Evolutionary conservation across 2,888 invertebrate species (phyloP).

Genomic region (Adineta ricciae): DNA sequence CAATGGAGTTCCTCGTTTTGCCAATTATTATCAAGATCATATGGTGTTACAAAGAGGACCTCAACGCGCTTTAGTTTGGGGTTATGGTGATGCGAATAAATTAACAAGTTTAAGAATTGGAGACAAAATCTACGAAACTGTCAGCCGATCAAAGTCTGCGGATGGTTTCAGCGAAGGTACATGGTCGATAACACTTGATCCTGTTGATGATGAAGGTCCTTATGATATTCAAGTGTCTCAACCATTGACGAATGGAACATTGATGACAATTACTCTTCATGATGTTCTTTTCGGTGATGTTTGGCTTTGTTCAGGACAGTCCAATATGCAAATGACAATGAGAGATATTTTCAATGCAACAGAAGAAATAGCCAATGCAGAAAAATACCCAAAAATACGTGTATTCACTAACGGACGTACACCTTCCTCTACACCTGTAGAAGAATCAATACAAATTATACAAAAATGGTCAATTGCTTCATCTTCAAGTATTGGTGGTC

Average conservation of each 20-base stretch:
- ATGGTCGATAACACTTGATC: background rate
- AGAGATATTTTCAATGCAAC: background rate
- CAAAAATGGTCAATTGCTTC: background rate
- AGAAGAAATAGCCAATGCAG: background rate
- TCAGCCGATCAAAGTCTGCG: background rate
- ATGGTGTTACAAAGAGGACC: background rate
- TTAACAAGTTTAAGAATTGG: background rate
- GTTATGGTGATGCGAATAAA: background rate
- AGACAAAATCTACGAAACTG: background rate
- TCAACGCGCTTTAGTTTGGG: background rate
- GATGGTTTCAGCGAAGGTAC: background rate
- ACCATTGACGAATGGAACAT: background rate
- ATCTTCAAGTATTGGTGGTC: conserved; percentile 30
- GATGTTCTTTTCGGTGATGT: conserved; percentile 29
- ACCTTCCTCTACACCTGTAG: background rate
- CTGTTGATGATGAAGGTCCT: background rate
- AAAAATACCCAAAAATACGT: background rate
- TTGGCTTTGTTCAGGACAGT: conserved; percentile 28
- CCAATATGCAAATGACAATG: conserved; percentile 23
- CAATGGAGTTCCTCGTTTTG: too few relatives aligned
- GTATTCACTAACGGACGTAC: background rate
- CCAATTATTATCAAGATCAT: conserved; percentile 1
- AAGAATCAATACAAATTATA: background rate
- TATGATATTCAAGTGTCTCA: background rate
- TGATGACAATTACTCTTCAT: background rate